Conservation (phyloP, 2,888 invertebrate genomes). For the Euzetes globulus region DNA sequence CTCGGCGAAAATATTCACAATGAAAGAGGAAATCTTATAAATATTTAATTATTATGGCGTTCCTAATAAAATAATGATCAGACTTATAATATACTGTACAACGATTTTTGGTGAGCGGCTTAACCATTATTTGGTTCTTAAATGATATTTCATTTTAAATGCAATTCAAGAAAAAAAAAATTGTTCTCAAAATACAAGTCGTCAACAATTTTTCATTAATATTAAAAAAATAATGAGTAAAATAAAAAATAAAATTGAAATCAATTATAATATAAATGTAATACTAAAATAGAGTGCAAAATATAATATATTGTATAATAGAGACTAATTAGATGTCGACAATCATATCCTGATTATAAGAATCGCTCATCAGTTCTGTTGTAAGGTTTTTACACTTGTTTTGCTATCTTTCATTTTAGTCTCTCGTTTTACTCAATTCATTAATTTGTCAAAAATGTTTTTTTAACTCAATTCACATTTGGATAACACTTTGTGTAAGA, state of each 20-base stretch:
- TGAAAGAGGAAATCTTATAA: background rate
- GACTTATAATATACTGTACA: slow-evolving; percentile 23
- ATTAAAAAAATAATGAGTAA: background rate
- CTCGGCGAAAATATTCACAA: slow-evolving; percentile 3
- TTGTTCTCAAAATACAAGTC: slow-evolving; percentile 12
- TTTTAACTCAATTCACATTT: background rate
- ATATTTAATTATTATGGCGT: slow-evolving; percentile 19
- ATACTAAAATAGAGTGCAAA: slow-evolving; percentile 4
- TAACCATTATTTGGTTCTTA: slow-evolving; percentile 2
- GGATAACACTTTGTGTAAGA: slow-evolving; percentile 16
- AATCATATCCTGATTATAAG: background rate
- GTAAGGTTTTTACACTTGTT: background rate
- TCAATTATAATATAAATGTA: background rate
- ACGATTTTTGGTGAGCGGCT: background rate
- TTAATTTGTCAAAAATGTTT: background rate
- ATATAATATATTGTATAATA: background rate
- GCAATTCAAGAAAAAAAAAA: background rate
- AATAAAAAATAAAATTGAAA: background rate
- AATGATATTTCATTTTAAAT: background rate
- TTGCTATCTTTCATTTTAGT: too few species aligned
- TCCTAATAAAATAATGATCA: background rate
- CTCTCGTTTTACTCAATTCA: background rate
- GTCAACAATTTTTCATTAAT: background rate
- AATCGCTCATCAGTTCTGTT: background rate
- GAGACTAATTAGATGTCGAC: background rate